These are phyloP conservation scores for Monomorium pharaonis DNA, from an alignment of 1,140 invertebrate genomes.

Conservation along the genomic window DNA sequence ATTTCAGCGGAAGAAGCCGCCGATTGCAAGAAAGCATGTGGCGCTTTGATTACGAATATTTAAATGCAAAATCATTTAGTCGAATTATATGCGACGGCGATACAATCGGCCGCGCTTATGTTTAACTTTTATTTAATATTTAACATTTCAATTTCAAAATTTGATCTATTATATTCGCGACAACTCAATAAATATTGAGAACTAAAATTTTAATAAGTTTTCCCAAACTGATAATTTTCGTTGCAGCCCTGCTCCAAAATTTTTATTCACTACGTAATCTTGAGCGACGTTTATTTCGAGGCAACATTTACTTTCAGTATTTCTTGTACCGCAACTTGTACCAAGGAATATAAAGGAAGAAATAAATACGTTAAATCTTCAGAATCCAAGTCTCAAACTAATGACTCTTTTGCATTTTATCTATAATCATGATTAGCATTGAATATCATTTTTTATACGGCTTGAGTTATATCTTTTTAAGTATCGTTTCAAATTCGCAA, in stretches of 20 bases:
- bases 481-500: background rate
- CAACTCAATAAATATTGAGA: background rate
- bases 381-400: background rate
- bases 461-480: background rate
- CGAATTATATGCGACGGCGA: background rate
- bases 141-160: background rate
- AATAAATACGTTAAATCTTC: background rate
- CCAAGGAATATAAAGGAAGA: background rate
- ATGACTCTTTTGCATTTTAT: background rate
- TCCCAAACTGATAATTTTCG: background rate
- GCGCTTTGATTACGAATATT: background rate
- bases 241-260: background rate
- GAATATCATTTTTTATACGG: background rate
- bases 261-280: background rate
- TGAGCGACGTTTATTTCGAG: background rate
- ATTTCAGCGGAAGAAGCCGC: background rate
- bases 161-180: background rate
- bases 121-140: no score
- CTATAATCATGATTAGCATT: background rate
- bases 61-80: background rate
- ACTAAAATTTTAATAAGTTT: background rate
- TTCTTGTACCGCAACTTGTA: background rate
- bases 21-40: no score
- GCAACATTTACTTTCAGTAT: background rate
- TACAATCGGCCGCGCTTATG: background rate